Evolutionary conservation across 1,140 invertebrate genomes (phyloP).

Genomic region (Gonioctena quinquepunctata): DNA sequence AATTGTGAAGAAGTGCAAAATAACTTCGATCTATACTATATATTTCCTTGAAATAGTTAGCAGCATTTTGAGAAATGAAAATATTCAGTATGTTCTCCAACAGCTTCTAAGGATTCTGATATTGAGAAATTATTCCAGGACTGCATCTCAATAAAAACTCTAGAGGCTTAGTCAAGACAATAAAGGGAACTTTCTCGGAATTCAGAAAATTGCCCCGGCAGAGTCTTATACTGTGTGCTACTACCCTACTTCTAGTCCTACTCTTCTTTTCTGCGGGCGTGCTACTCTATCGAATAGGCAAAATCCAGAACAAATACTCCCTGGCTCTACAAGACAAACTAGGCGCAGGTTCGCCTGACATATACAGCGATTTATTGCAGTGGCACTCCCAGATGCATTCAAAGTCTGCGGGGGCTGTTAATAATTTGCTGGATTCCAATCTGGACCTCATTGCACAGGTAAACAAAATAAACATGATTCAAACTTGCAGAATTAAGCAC

Average conservation of each 20-base stretch:
- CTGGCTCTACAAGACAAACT: constrained; percentile 41
- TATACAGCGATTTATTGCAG: constrained; percentile 63
- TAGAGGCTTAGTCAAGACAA: constrained; percentile 25
- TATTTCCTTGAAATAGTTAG: too few relatives aligned
- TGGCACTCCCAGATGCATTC: constrained; percentile 66
- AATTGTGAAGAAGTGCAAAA: too few relatives aligned
- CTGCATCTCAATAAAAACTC: constrained; percentile 21
- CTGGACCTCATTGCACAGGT: constrained; percentile 67
- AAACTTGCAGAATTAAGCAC: too few relatives aligned
- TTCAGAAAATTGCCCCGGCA: constrained; percentile 44
- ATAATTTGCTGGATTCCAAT: constrained; percentile 66
- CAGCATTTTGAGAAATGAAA: too few relatives aligned
- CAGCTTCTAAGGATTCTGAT: too few relatives aligned
- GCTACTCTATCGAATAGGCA: constrained; percentile 57
- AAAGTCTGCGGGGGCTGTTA: constrained; percentile 63
- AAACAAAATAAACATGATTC: too few relatives aligned
- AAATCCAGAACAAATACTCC: constrained; percentile 54
- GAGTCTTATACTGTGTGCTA: constrained; percentile 53
- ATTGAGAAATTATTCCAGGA: not conserved
- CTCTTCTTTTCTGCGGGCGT: constrained; percentile 57
- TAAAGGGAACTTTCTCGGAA: constrained; percentile 38
- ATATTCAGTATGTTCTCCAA: too few relatives aligned
- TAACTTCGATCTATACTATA: too few relatives aligned
- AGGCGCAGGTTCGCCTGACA: constrained; percentile 56
- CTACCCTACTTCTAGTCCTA: constrained; percentile 56